Conservation (phyloP, 2,888 invertebrate genomes). For the Eupithecia insigniata region DNA sequence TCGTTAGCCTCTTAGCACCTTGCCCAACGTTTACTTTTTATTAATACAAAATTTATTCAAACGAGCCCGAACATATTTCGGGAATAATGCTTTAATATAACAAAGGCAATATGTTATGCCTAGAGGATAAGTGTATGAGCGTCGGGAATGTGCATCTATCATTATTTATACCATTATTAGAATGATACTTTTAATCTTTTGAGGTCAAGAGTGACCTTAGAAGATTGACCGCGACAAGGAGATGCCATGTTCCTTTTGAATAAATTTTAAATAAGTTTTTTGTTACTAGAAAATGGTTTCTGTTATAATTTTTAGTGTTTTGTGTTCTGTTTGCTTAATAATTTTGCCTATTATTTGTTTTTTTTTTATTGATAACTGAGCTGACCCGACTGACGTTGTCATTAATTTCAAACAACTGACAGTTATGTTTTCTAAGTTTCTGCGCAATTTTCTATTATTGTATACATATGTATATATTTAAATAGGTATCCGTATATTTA, state of each 20-base stretch:
- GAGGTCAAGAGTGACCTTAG: conserved; percentile 45
- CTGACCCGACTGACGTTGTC: too few species aligned
- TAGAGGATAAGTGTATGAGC: conserved; percentile 67
- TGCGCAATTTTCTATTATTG: too few species aligned
- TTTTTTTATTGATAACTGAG: too few species aligned
- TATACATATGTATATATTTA: too few species aligned
- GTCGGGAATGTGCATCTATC: conserved; percentile 51
- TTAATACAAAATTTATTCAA: conserved; percentile 81
- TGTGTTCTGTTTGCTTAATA: neutral
- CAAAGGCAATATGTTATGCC: conserved; percentile 76
- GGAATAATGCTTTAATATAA: conserved; percentile 75
- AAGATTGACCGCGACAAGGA: conserved; percentile 26
- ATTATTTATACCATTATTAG: conserved; percentile 70
- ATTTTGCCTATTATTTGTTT: too few species aligned
- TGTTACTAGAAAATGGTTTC: neutral
- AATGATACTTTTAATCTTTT: conserved; percentile 59
- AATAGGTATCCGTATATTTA: too few species aligned
- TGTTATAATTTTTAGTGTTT: neutral
- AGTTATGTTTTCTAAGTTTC: too few species aligned
- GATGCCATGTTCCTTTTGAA: conserved; percentile 3
- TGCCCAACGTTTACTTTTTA: conserved; percentile 78
- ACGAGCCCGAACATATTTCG: conserved; percentile 73
- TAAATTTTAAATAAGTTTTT: neutral
- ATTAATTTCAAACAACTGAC: too few species aligned
- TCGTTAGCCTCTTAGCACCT: conserved; percentile 84